Evolutionary conservation across 2,888 invertebrate genomes (phyloP), one percentile per base, ranked within the genome.

Genomic region (Micoletzkya japonica): DNA sequence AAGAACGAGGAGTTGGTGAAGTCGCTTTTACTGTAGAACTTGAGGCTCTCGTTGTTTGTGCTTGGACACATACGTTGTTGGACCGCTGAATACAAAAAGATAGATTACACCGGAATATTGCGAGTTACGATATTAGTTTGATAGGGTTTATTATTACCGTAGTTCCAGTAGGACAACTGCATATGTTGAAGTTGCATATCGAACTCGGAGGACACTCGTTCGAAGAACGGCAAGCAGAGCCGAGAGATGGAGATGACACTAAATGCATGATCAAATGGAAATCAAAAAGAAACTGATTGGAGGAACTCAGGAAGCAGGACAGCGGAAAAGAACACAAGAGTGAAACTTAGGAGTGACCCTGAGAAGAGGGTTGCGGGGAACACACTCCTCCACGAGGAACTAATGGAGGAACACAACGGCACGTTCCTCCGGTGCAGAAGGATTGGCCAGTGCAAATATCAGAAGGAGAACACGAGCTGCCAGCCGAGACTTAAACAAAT

Each of bases 341-440:
- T 6, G 57, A n/a, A 14, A 57, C 17, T 30, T 4, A 50, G 50
- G 50, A 39, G 34, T 20, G 24, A 66, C 64, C 64, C 64, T 66
- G 58, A 59, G 37, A 30, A 17, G 71, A 71, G 44, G 24, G 58
- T 32, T 24, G 52, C 58, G 34, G 70, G 32, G 58, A 50, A 34
- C 68, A 68, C 0, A 34, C 20, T 57, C 68, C 68, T 26, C 30
- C 57, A 2, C 44, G 7, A 1, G 58, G 52, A 3, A 58, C 32
- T 17, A 68, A 54, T 2, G 70, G 63, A 20, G 26, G 17, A 0
- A 66, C 28, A 30, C 80, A 81, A 30, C 76, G 76, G 58, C 85
- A 85, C 2, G 77, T 72, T 28, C 80, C 79, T 24, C 80, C 77
- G n/a, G 79, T 71, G 66, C 85, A 85, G 6, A 77, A 72, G 3